phyloP scores from a whole-genome alignment of 2,888 invertebrate genomes.

The Drosophila imparisetae region DNA sequence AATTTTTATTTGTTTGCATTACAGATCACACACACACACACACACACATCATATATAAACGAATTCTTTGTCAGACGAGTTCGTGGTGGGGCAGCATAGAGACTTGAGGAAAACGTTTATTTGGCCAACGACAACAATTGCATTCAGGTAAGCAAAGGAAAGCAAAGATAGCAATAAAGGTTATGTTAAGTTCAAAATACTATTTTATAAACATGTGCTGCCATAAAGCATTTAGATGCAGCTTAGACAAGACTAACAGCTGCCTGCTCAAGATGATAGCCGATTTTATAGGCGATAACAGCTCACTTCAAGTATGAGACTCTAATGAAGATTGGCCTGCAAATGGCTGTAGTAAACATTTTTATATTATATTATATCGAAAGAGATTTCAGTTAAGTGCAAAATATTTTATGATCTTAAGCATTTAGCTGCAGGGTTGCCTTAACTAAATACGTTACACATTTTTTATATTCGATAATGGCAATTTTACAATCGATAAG shows the following conservation, averaged over 20 bases:
- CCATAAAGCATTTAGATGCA: not conserved
- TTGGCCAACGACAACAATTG: slow-evolving; percentile 49
- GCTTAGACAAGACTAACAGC: not conserved
- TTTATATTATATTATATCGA: not conserved
- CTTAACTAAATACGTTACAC: not conserved
- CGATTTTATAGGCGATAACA: not conserved
- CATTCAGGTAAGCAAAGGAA: slow-evolving; percentile 41
- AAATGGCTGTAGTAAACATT: not conserved
- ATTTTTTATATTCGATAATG: not conserved
- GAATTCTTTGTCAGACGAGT: slow-evolving; percentile 25
- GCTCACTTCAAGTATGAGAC: not conserved
- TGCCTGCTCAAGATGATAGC: not conserved
- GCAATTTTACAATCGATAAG: not conserved
- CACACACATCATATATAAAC: slow-evolving; percentile 22
- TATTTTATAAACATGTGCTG: slow-evolving; percentile 2
- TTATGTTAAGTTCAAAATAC: slow-evolving; percentile 20
- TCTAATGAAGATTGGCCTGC: not conserved
- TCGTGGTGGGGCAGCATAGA: slow-evolving; percentile 15
- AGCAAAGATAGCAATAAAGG: slow-evolving; percentile 29
- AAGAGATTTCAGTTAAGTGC: not conserved
- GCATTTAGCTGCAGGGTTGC: not conserved
- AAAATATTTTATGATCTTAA: not conserved
- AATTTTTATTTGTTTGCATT: slow-evolving; percentile 72
- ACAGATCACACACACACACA: slow-evolving; percentile 57
- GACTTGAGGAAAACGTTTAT: slow-evolving; percentile 38